Conservation (phyloP, 2,113 vertebrate genomes). For the Daubentonia madagascariensis region DNA sequence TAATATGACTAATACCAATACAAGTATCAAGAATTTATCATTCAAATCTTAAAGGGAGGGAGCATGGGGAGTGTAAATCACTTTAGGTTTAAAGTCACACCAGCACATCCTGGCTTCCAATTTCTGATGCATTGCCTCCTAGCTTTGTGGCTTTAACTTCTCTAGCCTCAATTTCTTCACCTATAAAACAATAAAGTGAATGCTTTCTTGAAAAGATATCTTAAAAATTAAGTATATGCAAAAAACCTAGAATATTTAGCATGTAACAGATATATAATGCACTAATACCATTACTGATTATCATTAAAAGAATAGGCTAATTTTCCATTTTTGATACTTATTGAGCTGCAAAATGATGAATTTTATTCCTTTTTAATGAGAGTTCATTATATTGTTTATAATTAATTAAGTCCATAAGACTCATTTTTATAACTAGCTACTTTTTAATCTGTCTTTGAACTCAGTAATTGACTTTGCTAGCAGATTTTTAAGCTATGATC, state of each 20-base stretch:
- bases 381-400: neutral
- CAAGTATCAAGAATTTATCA: neutral
- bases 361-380: constrained; percentile 41
- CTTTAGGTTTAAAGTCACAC: neutral
- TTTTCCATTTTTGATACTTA: constrained; percentile 24
- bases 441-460: constrained; percentile 13
- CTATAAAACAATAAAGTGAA: neutral
- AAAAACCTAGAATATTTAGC: neutral
- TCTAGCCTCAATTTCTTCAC: neutral
- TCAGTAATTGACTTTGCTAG: neutral
- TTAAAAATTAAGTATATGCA: constrained; percentile 19
- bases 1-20: neutral
- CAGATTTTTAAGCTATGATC: neutral
- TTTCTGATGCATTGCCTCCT: neutral
- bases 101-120: neutral
- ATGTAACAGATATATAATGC: neutral
- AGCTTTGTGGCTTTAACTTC: neutral
- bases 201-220: constrained; percentile 11
- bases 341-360: neutral
- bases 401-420: neutral
- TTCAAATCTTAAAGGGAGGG: neutral
- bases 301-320: constrained; percentile 4
- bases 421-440: neutral
- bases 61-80: neutral
- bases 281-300: neutral